Conservation (phyloP, 2,797 vertebrate species). For the Brotula barbata region DNA sequence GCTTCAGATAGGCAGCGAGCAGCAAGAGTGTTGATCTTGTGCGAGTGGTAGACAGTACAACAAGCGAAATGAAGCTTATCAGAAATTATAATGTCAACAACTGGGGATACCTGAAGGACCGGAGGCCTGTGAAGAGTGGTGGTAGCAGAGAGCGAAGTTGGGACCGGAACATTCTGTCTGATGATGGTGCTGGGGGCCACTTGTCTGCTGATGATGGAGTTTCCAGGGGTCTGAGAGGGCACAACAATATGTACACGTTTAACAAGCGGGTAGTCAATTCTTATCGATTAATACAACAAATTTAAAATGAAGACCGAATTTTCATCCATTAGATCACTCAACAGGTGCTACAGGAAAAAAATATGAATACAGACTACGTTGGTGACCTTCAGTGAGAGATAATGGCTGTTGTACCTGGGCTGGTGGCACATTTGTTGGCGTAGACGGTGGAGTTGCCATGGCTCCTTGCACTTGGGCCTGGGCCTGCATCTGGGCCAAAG, state of each 20-base stretch:
- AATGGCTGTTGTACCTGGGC: constrained; percentile 82
- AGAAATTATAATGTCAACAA: not conserved
- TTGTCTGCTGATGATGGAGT: constrained; percentile 87
- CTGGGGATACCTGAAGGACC: constrained; percentile 83
- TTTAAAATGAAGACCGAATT: not conserved
- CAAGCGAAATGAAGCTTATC: not conserved
- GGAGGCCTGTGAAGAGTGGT: constrained; percentile 91
- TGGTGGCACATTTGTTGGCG: constrained; percentile 85
- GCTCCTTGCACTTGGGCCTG: constrained; percentile 86
- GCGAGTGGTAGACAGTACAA: not conserved
- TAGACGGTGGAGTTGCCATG: constrained; percentile 84
- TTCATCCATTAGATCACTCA: not conserved
- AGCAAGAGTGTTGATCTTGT: not conserved
- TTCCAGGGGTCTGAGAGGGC: constrained; percentile 83
- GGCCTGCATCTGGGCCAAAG: constrained; percentile 90
- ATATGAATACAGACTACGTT: not conserved
- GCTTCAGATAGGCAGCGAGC: no score
- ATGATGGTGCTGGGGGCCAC: constrained; percentile 90
- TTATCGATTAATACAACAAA: not conserved
- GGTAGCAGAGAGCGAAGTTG: constrained; percentile 83
- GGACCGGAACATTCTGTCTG: constrained; percentile 87
- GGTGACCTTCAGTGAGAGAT: not conserved
- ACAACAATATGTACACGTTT: not conserved
- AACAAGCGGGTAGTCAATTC: no score
- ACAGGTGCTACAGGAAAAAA: constrained; percentile 7